These are phyloP conservation scores for Monochamus alternatus DNA, from an alignment of 2,888 invertebrate species.

Conservation along the genomic window DNA sequence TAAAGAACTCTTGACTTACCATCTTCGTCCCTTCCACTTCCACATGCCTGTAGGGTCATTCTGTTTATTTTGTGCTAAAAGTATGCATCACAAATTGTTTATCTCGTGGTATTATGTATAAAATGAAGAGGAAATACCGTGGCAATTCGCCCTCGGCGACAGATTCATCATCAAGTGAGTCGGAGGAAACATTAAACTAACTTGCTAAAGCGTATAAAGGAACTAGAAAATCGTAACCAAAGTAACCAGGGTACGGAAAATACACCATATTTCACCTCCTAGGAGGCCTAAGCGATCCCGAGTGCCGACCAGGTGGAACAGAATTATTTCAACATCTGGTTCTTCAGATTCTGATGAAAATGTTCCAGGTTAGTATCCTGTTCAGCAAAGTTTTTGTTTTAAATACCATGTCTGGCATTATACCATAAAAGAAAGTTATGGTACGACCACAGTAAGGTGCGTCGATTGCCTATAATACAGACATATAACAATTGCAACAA, in stretches of 20 bases:
- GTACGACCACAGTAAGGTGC: constrained; percentile 9
- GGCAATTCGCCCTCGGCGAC: neutral
- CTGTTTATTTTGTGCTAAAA: constrained; percentile 7
- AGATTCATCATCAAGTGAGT: neutral
- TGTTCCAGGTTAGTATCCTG: neutral
- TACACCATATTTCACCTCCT: constrained; percentile 3
- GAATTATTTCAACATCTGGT: neutral
- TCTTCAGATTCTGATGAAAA: neutral
- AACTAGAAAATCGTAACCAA: neutral
- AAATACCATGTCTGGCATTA: neutral
- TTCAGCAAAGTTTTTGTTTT: neutral
- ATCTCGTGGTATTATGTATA: neutral
- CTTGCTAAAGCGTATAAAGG: neutral
- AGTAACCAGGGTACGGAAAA: constrained; percentile 5
- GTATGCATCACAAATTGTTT: neutral
- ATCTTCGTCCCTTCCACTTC: too few species aligned
- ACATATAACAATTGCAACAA: neutral
- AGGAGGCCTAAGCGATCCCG: neutral
- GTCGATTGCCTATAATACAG: neutral
- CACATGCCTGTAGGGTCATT: too few species aligned
- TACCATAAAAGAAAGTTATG: constrained; percentile 3
- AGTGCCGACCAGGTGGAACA: constrained; percentile 2
- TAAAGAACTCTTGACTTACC: too few species aligned
- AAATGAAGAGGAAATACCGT: constrained; percentile 1
- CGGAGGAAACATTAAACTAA: neutral